These are phyloP conservation scores for Diaphora mendica DNA, from an alignment of 2,888 invertebrate species.

Conservation along the genomic window DNA sequence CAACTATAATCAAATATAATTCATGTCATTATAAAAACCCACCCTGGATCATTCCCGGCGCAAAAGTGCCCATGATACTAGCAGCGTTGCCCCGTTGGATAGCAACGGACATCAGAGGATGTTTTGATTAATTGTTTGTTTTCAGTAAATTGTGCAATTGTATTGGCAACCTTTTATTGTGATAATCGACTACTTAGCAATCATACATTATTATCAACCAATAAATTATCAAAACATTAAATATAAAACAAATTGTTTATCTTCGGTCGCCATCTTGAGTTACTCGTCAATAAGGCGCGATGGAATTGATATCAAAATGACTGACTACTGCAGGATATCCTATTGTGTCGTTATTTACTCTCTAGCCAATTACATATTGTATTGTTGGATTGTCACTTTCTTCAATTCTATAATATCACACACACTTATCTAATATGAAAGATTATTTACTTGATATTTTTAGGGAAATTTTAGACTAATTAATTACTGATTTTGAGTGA, in stretches of 20 bases:
- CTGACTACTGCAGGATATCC: conserved; percentile 1
- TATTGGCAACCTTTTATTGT: background rate
- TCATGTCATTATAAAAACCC: too few species aligned
- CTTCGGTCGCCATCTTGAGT: background rate
- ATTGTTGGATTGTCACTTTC: background rate
- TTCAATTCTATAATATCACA: too few species aligned
- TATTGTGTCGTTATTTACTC: background rate
- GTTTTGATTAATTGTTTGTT: background rate
- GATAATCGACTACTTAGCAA: background rate
- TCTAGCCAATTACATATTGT: background rate
- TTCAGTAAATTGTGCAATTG: background rate
- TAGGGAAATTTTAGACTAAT: background rate
- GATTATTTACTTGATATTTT: background rate
- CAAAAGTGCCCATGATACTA: too few species aligned
- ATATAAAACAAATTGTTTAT: background rate
- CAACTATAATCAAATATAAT: too few species aligned
- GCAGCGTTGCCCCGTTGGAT: too few species aligned
- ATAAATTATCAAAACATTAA: background rate
- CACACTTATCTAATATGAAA: background rate
- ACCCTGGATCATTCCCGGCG: too few species aligned
- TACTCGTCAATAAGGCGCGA: background rate
- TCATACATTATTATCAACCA: background rate
- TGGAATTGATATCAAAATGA: background rate
- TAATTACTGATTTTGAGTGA: background rate
- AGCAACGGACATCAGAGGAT: too few species aligned